Percentiles rank a stretch among this genome's conserved stretches.
Evolutionary conservation across 2,113 vertebrate species (phyloP).

Genomic region (Struthio camelus): DNA sequence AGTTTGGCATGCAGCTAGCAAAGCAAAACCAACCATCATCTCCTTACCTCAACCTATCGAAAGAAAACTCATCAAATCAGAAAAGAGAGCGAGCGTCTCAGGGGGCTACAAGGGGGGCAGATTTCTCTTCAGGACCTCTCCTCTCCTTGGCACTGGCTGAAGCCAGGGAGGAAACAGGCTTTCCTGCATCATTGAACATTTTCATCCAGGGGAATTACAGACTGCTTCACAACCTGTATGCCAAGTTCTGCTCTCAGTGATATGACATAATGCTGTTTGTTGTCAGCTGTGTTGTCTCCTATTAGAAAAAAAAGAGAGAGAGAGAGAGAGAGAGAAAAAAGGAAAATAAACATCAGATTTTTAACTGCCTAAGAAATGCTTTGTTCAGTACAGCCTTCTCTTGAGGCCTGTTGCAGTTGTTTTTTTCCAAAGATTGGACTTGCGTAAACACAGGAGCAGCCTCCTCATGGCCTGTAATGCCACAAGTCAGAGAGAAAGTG

Average conservation of each 20-base stretch:
- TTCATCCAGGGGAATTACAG: not conserved
- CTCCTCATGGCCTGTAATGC: not conserved
- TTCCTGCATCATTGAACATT: not conserved
- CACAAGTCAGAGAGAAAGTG: not conserved
- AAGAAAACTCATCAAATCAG: not conserved
- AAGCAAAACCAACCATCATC: not conserved
- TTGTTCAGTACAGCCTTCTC: not conserved
- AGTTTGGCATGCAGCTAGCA: not conserved
- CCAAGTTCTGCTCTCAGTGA: not conserved
- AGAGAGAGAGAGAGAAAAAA: not conserved
- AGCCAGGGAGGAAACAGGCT: not conserved
- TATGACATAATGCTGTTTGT: not conserved
- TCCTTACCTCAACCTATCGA: not conserved
- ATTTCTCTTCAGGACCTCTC: not conserved
- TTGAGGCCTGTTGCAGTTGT: not conserved
- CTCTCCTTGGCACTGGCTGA: not conserved
- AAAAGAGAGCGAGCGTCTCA: accelerated
- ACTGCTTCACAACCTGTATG: not conserved
- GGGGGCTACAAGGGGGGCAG: not conserved
- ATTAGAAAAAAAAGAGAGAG: not conserved
- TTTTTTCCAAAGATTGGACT: not conserved
- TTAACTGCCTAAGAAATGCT: not conserved
- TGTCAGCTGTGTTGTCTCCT: not conserved
- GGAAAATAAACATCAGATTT: not conserved
- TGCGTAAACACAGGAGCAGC: not conserved